Evolutionary conservation across 1,140 invertebrate species (phyloP).

Genomic region (Scaptomyza montana): DNA sequence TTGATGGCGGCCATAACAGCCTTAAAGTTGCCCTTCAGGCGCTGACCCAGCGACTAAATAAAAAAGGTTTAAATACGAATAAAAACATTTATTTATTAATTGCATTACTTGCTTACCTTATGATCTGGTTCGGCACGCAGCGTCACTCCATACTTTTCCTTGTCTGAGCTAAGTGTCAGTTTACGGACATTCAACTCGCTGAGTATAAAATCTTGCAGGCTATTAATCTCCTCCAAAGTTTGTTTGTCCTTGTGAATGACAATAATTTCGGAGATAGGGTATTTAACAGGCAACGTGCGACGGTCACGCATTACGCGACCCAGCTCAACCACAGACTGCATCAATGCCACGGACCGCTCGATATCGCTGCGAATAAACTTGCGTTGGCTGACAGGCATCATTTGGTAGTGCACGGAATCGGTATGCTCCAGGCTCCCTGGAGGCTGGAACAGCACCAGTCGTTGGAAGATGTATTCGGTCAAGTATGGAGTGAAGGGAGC

Average conservation of each 20-base stretch:
- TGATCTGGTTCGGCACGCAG: slow-evolving; percentile 97
- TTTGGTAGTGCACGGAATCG: slow-evolving; percentile 93
- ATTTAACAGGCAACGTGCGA: slow-evolving; percentile 97
- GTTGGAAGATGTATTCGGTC: slow-evolving; percentile 98
- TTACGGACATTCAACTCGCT: slow-evolving; percentile 97
- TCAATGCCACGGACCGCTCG: slow-evolving; percentile 93
- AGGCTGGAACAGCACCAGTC: slow-evolving; percentile 85
- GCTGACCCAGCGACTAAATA: slow-evolving; percentile 90
- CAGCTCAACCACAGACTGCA: slow-evolving; percentile 98
- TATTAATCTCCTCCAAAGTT: slow-evolving; percentile 92
- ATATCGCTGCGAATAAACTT: slow-evolving; percentile 93
- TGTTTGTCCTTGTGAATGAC: slow-evolving; percentile 94
- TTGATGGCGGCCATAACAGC: slow-evolving; percentile 92
- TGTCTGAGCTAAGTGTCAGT: slow-evolving; percentile 95
- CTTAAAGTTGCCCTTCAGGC: slow-evolving; percentile 96
- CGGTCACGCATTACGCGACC: slow-evolving; percentile 96
- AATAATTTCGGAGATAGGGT: slow-evolving; percentile 97
- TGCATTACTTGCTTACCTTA: slow-evolving; percentile 71
- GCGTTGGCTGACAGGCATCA: slow-evolving; percentile 90
- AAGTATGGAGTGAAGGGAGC: slow-evolving; percentile 99
- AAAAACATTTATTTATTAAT: neutral
- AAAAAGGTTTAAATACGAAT: slow-evolving; percentile 83
- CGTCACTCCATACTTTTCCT: slow-evolving; percentile 96
- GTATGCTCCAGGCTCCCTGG: slow-evolving; percentile 45
- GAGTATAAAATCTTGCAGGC: slow-evolving; percentile 93